These are phyloP conservation scores for Oxyura jamaicensis DNA, from an alignment of 2,113 vertebrate species.

Conservation along the genomic window DNA sequence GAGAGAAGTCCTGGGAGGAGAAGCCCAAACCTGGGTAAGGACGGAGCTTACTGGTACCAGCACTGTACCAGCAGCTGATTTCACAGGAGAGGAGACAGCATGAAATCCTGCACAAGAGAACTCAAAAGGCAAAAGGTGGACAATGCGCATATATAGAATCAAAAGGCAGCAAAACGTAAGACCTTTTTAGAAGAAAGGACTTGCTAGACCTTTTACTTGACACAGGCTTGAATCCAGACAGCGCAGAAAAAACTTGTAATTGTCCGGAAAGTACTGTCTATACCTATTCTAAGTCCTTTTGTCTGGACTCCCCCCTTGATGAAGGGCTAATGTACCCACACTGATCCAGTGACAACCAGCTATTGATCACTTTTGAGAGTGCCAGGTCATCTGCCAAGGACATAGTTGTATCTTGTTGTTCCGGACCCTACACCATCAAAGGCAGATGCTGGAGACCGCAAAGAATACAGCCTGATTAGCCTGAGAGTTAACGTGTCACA, in stretches of 20 bases:
- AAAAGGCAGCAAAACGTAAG: neutral
- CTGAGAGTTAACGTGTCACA: neutral
- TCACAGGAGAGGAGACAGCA: neutral
- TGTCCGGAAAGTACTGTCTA: neutral
- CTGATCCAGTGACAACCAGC: neutral
- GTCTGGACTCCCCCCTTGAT: neutral
- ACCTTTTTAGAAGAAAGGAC: neutral
- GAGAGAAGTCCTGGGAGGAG: neutral
- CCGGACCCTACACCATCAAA: neutral
- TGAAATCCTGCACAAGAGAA: neutral
- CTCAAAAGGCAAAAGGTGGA: neutral
- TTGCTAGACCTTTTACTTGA: neutral
- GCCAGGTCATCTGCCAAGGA: neutral
- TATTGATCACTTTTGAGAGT: neutral
- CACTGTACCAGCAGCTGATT: neutral
- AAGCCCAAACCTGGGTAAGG: neutral
- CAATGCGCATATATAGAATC: neutral
- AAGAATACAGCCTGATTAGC: neutral
- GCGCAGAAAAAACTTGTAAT: neutral
- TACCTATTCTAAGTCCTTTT: neutral
- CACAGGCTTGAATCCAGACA: neutral
- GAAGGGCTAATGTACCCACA: neutral
- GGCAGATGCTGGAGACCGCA: neutral
- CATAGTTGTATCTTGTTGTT: neutral
- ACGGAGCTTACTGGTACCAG: neutral